Evolutionary conservation across 2,888 invertebrate species (phyloP).

Genomic region (Harpalus rubripes): DNA sequence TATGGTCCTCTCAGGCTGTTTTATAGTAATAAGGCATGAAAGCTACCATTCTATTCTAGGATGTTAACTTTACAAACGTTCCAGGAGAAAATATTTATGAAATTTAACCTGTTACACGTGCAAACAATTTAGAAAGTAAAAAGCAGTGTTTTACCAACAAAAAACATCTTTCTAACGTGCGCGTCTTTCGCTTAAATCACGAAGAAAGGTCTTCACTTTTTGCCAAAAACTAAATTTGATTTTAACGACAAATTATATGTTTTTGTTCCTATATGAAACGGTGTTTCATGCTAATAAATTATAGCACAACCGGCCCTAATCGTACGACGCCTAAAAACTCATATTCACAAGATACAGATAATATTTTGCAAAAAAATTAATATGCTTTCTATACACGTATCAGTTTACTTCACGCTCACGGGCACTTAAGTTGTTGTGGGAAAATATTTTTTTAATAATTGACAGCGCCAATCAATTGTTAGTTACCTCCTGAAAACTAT

Average conservation of each 20-base stretch:
- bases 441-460: no score
- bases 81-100: constrained; percentile 55
- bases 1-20: constrained; percentile 6
- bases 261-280: constrained; percentile 15
- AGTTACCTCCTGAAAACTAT: no score
- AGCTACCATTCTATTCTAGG: constrained; percentile 37
- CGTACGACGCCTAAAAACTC: background rate
- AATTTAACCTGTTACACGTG: constrained; percentile 55
- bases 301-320: background rate
- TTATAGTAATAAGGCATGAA: constrained; percentile 23
- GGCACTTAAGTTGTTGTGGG: no score
- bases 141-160: constrained; percentile 55
- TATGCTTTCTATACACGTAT: no score
- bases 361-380: background rate
- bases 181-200: constrained; percentile 42
- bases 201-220: constrained; percentile 44
- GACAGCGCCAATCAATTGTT: no score
- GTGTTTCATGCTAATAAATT: constrained; percentile 44
- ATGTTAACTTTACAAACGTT: background rate
- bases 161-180: constrained; percentile 34
- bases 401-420: no score
- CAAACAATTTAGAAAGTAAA: constrained; percentile 59
- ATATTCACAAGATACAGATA: background rate
- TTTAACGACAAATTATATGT: constrained; percentile 44
- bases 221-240: constrained; percentile 18